These are phyloP conservation scores for Yponomeuta malinellus DNA, from an alignment of 2,888 invertebrate genomes.

Conservation along the genomic window DNA sequence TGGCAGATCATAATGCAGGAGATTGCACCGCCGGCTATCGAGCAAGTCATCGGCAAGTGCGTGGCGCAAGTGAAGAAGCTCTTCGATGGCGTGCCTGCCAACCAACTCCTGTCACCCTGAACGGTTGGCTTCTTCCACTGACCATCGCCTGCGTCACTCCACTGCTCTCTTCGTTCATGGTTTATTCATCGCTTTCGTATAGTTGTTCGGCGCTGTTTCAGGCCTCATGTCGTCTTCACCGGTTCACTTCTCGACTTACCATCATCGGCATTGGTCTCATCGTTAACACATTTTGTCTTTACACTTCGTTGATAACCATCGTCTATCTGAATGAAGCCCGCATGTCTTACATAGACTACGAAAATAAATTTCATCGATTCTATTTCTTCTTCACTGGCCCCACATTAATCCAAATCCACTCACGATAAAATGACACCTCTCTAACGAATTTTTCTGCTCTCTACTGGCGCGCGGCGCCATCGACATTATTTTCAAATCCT, in stretches of 20 bases:
- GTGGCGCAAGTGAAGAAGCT: slow-evolving; percentile 52
- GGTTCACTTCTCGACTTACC: not conserved
- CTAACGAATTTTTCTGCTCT: too few species aligned
- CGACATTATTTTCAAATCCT: too few species aligned
- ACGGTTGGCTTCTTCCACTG: slow-evolving; percentile 37
- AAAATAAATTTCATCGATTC: too few species aligned
- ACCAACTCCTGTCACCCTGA: slow-evolving; percentile 43
- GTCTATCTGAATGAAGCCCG: too few species aligned
- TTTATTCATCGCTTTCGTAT: not conserved
- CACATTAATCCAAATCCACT: too few species aligned
- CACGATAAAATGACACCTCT: too few species aligned
- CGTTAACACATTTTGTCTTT: too few species aligned
- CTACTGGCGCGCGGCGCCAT: too few species aligned
- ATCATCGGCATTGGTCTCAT: too few species aligned
- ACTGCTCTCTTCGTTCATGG: not conserved
- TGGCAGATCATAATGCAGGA: slow-evolving; percentile 66
- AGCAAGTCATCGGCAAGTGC: slow-evolving; percentile 55
- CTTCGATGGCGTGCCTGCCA: slow-evolving; percentile 47
- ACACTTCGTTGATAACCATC: too few species aligned
- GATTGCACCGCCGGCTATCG: slow-evolving; percentile 61
- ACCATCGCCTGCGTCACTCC: not conserved
- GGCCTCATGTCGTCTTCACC: not conserved
- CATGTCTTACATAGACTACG: too few species aligned
- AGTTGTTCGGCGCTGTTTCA: not conserved
- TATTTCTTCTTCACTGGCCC: too few species aligned